These are phyloP conservation scores for Melitaea athalia DNA, from an alignment of 2,888 invertebrate genomes.

Conservation along the genomic window DNA sequence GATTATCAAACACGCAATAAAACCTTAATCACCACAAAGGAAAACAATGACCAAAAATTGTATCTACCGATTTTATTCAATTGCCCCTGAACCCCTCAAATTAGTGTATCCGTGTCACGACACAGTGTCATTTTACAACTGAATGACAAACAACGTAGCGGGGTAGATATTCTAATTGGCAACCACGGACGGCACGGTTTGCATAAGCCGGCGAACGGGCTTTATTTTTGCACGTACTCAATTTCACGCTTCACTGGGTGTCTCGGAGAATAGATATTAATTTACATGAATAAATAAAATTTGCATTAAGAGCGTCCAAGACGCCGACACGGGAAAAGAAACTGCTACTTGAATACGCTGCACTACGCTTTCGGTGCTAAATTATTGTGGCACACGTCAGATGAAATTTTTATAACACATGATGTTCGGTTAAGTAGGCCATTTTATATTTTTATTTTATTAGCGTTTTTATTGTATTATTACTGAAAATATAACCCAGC, in stretches of 20 bases:
- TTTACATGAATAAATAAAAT: conserved; percentile 83
- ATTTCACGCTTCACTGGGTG: conserved; percentile 78
- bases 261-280: conserved; percentile 80
- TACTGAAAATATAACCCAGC: background rate
- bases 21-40: background rate
- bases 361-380: conserved; percentile 41
- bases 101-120: conserved; percentile 32
- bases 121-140: conserved; percentile 38
- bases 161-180: conserved; percentile 65
- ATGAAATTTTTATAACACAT: conserved; percentile 32
- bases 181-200: conserved; percentile 58
- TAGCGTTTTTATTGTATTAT: background rate
- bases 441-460: background rate
- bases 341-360: conserved; percentile 54
- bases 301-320: conserved; percentile 77
- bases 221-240: conserved; percentile 82
- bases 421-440: conserved; percentile 12
- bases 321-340: conserved; percentile 55
- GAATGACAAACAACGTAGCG: conserved; percentile 46
- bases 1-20: background rate
- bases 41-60: conserved; percentile 6
- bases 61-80: conserved; percentile 15
- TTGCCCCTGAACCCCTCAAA: conserved; percentile 21
- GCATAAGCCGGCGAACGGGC: conserved; percentile 63
- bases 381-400: conserved; percentile 42